phyloP scores from a whole-genome alignment of 2,888 invertebrate genomes.

The Hartigia nigra region DNA sequence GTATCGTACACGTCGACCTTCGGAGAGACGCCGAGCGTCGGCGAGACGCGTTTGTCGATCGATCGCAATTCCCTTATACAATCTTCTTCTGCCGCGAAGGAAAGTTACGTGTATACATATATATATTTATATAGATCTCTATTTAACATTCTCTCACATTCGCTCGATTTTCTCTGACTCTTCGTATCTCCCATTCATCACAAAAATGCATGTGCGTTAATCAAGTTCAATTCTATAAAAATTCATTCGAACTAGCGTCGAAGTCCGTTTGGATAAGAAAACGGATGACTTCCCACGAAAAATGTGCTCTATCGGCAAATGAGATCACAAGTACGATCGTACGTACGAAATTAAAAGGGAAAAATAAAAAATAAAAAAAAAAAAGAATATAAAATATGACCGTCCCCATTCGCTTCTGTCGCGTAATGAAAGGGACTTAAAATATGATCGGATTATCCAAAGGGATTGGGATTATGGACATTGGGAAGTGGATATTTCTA shows the following conservation, averaged over 20 bases:
- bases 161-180: constrained; percentile 13
- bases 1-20: background rate
- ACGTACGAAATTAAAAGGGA: constrained; percentile 30
- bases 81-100: constrained; percentile 10
- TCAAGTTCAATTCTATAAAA: constrained; percentile 13
- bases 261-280: constrained; percentile 7
- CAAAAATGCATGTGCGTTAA: constrained; percentile 36
- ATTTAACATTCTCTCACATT: constrained; percentile 5
- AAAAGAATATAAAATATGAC: constrained; percentile 28
- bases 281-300: background rate
- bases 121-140: constrained; percentile 4
- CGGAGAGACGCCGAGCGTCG: background rate
- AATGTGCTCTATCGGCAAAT: constrained; percentile 28
- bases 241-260: constrained; percentile 11
- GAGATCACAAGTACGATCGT: constrained; percentile 31
- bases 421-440: background rate
- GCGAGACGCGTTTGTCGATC: background rate
- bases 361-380: constrained; percentile 7
- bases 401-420: background rate
- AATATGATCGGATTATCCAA: background rate
- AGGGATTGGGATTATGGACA: background rate
- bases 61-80: background rate
- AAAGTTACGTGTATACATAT: background rate
- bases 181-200: constrained; percentile 17
- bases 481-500: background rate